A percentile compares a stretch with the other conserved stretches of the same genome.
These are phyloP conservation scores for Brachionus plicatilis DNA, from an alignment of 1,140 invertebrate species.

Conservation along the genomic window DNA sequence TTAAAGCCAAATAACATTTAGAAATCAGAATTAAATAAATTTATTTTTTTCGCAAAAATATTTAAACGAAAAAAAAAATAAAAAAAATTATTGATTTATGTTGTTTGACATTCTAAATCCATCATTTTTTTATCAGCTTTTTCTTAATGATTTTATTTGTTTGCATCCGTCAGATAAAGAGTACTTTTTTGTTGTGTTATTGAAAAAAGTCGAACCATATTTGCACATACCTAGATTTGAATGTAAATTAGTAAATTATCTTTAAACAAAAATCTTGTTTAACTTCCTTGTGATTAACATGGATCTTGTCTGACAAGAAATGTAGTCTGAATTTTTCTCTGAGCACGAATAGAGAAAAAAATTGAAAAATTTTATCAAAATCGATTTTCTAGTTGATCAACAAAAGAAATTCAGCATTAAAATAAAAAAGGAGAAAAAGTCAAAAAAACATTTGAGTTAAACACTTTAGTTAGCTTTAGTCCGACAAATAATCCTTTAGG, in stretches of 20 bases:
- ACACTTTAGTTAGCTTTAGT: not conserved
- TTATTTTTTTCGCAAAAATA: not conserved
- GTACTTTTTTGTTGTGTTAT: no score
- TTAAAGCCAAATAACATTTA: not conserved
- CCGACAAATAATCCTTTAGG: not conserved
- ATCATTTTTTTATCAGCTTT: no score
- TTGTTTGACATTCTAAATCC: no score
- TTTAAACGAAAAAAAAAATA: no score
- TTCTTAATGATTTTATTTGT: no score
- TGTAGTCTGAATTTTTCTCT: not conserved
- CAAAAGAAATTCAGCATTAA: not conserved
- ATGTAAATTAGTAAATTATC: not conserved
- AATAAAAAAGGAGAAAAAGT: not conserved
- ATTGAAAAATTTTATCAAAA: not conserved
- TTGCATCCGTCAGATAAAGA: no score
- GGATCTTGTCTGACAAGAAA: not conserved
- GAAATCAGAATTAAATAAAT: not conserved
- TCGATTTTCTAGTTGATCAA: not conserved
- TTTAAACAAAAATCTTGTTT: not conserved
- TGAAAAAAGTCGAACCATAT: no score
- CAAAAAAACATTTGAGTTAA: no score
- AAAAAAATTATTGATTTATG: no score
- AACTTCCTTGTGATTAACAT: not conserved
- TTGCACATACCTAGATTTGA: no score
- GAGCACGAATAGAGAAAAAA: not conserved